Percentiles rank a stretch among this genome's conserved stretches.
phyloP scores from a whole-genome alignment of 2,888 invertebrate genomes.

The Netelia virgata region DNA sequence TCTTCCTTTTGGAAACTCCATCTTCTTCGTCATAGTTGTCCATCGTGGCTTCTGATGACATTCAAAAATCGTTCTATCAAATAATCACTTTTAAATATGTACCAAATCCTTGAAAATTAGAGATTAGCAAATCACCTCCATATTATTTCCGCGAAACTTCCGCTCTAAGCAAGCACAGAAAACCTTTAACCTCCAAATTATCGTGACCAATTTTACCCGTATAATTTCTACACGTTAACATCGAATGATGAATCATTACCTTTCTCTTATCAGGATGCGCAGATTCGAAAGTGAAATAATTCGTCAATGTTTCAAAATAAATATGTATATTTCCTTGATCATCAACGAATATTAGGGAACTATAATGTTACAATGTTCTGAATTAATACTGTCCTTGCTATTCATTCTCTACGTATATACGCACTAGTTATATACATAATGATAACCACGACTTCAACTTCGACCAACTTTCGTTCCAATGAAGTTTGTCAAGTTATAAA shows the following conservation, averaged over 20 bases:
- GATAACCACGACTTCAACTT: slow-evolving; percentile 42
- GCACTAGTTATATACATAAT: slow-evolving; percentile 10
- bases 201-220: neutral
- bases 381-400: slow-evolving; percentile 56
- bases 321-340: slow-evolving; percentile 44
- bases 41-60: slow-evolving; percentile 10
- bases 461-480: slow-evolving; percentile 56
- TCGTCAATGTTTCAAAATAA: slow-evolving; percentile 35
- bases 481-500: slow-evolving; percentile 62
- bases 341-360: slow-evolving; percentile 42
- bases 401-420: slow-evolving; percentile 27
- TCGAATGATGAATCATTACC: neutral
- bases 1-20: neutral
- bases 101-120: no score
- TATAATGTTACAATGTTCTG: slow-evolving; percentile 63
- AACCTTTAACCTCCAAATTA: neutral
- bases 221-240: neutral
- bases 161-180: neutral
- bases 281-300: neutral
- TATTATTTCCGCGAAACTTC: no score
- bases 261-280: neutral
- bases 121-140: no score
- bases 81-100: no score
- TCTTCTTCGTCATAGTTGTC: slow-evolving; percentile 5
- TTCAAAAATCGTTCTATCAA: no score